Evolutionary conservation across 2,113 vertebrate species (phyloP).

Genomic region (Xyliphius kryptos): DNA sequence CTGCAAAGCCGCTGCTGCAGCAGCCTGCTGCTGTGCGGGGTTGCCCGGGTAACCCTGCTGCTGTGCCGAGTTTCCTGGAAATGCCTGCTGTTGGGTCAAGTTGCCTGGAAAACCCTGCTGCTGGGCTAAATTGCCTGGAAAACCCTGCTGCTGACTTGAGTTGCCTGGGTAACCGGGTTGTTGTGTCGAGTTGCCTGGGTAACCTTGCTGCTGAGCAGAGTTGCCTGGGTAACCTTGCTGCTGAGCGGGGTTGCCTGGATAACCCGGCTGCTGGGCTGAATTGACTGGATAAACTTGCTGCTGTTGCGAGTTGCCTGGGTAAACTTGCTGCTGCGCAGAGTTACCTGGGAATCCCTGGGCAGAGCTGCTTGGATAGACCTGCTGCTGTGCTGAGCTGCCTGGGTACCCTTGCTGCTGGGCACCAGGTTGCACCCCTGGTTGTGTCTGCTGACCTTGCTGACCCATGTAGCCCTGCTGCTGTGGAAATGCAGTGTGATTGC

Average conservation of each 20-base stretch:
- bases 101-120: slow-evolving; percentile 64
- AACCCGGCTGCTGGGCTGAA: slow-evolving; percentile 62
- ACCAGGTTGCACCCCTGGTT: slow-evolving; percentile 42
- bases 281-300: slow-evolving; percentile 68
- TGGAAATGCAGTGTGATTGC: slow-evolving; percentile 83
- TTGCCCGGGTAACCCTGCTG: slow-evolving; percentile 68
- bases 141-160: slow-evolving; percentile 68
- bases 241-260: slow-evolving; percentile 59
- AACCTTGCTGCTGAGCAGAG: slow-evolving; percentile 70
- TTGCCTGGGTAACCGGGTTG: too few relatives aligned
- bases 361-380: too few relatives aligned
- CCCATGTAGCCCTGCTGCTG: slow-evolving; percentile 83
- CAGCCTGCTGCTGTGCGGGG: slow-evolving; percentile 63
- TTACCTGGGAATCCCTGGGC: slow-evolving; percentile 66
- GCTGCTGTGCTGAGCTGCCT: slow-evolving; percentile 53
- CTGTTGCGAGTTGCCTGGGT: too few relatives aligned
- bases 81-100: slow-evolving; percentile 56
- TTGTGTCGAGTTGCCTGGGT: slow-evolving; percentile 60
- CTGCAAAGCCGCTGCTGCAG: slow-evolving; percentile 58
- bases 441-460: slow-evolving; percentile 62
- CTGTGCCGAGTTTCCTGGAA: slow-evolving; percentile 74
- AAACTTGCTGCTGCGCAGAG: too few relatives aligned
- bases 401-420: slow-evolving; percentile 68
- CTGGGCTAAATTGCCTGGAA: slow-evolving; percentile 62
- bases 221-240: too few relatives aligned